These are phyloP conservation scores for Pleuronectes platessa DNA, from an alignment of 2,113 vertebrate genomes.

Conservation along the genomic window DNA sequence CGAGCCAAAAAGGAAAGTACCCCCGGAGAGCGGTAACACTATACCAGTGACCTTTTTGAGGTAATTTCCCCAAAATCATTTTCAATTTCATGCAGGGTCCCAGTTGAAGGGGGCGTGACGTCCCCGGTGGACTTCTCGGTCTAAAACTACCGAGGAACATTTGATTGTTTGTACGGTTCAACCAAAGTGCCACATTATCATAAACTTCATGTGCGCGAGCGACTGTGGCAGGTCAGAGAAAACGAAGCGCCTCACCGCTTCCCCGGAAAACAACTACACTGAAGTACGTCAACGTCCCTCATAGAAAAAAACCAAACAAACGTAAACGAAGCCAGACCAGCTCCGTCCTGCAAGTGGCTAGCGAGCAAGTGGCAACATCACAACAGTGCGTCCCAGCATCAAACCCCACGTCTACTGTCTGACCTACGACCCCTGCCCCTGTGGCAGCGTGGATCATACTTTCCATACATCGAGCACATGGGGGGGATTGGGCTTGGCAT, in stretches of 20 bases:
- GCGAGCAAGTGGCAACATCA: conserved; percentile 14
- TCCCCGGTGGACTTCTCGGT: conserved; percentile 30
- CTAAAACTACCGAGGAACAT: conserved; percentile 29
- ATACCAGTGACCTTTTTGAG: conserved; percentile 59
- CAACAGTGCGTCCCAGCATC: conserved; percentile 9
- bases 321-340: conserved; percentile 29
- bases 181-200: neutral
- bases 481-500: conserved; percentile 55
- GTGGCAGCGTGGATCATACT: conserved; percentile 57
- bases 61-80: conserved; percentile 67
- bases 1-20: conserved; percentile 1
- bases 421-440: conserved; percentile 73
- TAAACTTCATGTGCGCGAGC: too few species aligned
- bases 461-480: conserved; percentile 62
- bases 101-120: conserved; percentile 32
- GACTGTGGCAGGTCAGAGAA: neutral
- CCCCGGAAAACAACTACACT: conserved; percentile 15
- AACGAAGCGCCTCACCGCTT: conserved; percentile 41
- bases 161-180: conserved; percentile 11
- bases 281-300: conserved; percentile 44
- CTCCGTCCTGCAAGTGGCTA: neutral
- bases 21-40: conserved; percentile 43
- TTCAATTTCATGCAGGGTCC: conserved; percentile 58
- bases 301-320: conserved; percentile 4
- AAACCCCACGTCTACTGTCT: conserved; percentile 52